These are phyloP conservation scores for Sclerurus mexicanus DNA, from an alignment of 2,113 vertebrate genomes.

Conservation along the genomic window DNA sequence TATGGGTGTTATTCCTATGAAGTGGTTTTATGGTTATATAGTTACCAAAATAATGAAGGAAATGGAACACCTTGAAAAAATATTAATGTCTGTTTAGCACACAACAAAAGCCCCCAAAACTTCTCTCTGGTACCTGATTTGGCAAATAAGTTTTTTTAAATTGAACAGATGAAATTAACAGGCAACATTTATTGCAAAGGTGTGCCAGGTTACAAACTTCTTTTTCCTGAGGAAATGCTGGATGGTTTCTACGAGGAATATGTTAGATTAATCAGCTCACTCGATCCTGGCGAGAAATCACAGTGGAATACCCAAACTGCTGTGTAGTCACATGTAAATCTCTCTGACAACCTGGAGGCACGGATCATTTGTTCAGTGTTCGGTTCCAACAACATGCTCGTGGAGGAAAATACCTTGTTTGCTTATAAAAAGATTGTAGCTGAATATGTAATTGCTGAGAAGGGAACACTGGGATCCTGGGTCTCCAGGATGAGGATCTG, in stretches of 20 bases:
- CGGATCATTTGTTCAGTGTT: neutral
- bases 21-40: neutral
- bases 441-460: neutral
- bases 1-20: neutral
- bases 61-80: constrained; percentile 23
- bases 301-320: constrained; percentile 7
- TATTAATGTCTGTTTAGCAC: neutral
- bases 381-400: neutral
- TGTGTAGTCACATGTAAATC: constrained; percentile 31
- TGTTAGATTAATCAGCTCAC: constrained; percentile 20
- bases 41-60: neutral
- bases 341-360: constrained; percentile 41
- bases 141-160: neutral
- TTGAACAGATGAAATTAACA: neutral
- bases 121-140: neutral
- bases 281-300: neutral
- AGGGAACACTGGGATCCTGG: neutral
- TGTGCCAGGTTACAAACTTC: neutral
- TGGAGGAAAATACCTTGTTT: constrained; percentile 16
- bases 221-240: neutral
- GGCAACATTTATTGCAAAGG: neutral
- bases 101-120: neutral
- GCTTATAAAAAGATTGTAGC: neutral
- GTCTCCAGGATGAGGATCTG: neutral
- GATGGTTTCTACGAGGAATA: neutral